Evolutionary conservation across 2,797 vertebrate genomes (phyloP), one percentile per base, ranked within the genome.

Genomic region (Sebastes iracundus): DNA sequence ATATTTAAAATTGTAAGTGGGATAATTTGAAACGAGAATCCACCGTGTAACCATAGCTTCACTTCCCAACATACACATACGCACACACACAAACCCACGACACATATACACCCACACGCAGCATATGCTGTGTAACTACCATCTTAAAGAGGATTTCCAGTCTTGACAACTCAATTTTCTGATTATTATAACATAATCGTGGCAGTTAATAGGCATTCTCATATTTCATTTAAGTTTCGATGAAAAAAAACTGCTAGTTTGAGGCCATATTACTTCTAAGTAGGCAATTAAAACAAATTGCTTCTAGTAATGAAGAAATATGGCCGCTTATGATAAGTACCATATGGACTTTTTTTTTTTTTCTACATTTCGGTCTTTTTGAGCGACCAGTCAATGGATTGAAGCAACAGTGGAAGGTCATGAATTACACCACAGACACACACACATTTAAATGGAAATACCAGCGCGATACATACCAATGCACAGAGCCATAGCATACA

Each of bases 251-350:
- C 80, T 30, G 75, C 81, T 42, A 75, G 82, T 93, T 92, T 88
- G 88, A 87, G 86, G 86, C 87, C 81, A 80, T 84, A 89, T 94
- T 93, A 92, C 90, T 78, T 91, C 90, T 90, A 94, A 92, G 91
- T 87, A 91, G 87, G 81, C 91, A 93, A 95, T 95, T 94, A 93
- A 87, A 92, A 91, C 87, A 92, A 95, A 93, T 93, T 93, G 91
- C 92, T 90, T 85, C 64, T 65, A 76, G 85, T 88, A 88, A 84
- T 87, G 72, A 67, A 83, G 87, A 90, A 88, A 93, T 91, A 88
- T 77, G 85, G 83, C 77, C 42, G 61, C 82, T 69, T 86, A 69
- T 89, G 89, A 92, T 93, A 87, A 90, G 82, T 92, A 90, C 90
- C 93, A 94, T 91, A 92, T 95, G 94, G 90, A 72, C 68, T 63